Base-by-base conservation (phyloP, 2,113 vertebrate species). In the Alosa alosa region DNA sequence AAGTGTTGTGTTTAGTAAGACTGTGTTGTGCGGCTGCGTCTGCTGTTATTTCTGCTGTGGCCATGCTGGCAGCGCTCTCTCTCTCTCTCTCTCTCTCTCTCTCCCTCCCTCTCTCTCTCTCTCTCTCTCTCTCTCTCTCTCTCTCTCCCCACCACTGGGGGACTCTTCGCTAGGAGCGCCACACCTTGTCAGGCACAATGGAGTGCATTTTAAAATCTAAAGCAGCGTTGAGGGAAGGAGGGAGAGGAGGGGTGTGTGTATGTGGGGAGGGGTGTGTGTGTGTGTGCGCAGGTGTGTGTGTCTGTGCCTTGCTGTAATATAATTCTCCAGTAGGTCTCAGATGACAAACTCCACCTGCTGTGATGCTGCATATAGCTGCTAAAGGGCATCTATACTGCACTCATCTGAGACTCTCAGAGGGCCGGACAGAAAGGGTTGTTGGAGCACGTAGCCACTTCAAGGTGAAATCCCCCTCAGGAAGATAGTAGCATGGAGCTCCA, bases 231-330 rank as follows among this genome's bases (percentile, higher is more conserved):
- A n/a, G n/a, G 64, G 25, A 17, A 11, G 11, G 11, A 93, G 91
- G 92, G 91, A 91, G 91, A 93, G 91, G 90, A 91, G 15, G 11
- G 31, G 13, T 8, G 64, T 72, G 64, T 72, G 87, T 88, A n/a
- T n/a, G n/a, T n/a, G n/a, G n/a, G n/a, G n/a, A n/a, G n/a, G n/a
- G n/a, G n/a, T n/a, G n/a, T n/a, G n/a, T n/a, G n/a, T n/a, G n/a
- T n/a, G n/a, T n/a, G n/a, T n/a, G n/a, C n/a, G n/a, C n/a, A n/a
- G n/a, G n/a, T n/a, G n/a, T n/a, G n/a, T n/a, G n/a, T n/a, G 64
- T 72, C 86, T 89, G 94, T 94, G 92, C n/a, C n/a, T n/a, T n/a
- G n/a, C n/a, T n/a, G n/a, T n/a, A n/a, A n/a, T n/a, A n/a, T n/a
- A n/a, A n/a, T n/a, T n/a, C n/a, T n/a, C n/a, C n/a, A n/a, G n/a